Base-by-base conservation (phyloP, 2,888 invertebrate genomes). In the Platycheirus rosarum region DNA sequence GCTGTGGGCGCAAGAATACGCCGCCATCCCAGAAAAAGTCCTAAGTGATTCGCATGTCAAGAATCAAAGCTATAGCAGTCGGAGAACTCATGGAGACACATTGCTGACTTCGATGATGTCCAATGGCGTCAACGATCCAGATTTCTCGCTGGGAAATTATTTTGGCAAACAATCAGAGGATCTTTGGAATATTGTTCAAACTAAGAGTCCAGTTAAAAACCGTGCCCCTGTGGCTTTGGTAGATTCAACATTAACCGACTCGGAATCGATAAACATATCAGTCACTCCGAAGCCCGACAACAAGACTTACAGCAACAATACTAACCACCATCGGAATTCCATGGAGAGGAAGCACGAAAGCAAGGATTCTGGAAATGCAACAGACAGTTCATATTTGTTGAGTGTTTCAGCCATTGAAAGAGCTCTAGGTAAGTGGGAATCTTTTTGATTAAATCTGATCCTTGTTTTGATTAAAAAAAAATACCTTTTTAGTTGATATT, bases 1-100 rank as follows among this genome's bases (percentile, higher is more conserved):
- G 8, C 86, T 87, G 0, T 90, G 91, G 90, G 89, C 89, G 0
- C 87, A 89, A 20, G 88, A 90, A 68, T 89, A 85, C 77, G 89
- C 89, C 0, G 86, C 87, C 1, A 89, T 91, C 57, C 91, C 91
- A n/a, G 78, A 86, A 37, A 86, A 86, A 14, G 86, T 86, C 0
- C 66, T 88, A 1, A 89, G 87, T 75, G 86, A 87, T 60, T 80
- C 86, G 49, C 88, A 60, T 62, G 49, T 13, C 8, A 55, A 68
- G 5, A 63, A 68, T 13, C 23, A 74, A n/a, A 77, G 37, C 7
- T 32, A 23, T 1, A 2, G 14, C 26, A 40, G n/a, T n/a, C 42
- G 13, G 14, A 48, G 42, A 32, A 7, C 18, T 8, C 40, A 68
- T 0, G 14, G 32, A 0, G 75, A 84, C 66, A 78, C 37, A 49